Conservation (phyloP, 2,888 invertebrate genomes). For the Dolomedes plantarius region DNA sequence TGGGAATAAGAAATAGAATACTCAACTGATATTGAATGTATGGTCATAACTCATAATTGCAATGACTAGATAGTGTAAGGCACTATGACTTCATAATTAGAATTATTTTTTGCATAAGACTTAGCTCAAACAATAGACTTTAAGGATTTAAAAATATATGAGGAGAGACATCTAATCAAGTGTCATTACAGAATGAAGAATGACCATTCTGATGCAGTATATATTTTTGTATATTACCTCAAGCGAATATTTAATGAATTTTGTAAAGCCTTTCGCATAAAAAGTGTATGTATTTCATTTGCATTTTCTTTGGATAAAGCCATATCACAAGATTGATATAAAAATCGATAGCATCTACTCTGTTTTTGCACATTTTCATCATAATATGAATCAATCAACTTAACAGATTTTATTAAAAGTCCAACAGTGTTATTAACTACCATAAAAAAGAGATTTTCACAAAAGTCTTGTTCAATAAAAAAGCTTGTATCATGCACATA, state of each 20-base stretch:
- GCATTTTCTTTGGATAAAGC: constrained; percentile 15
- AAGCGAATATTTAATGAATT: not conserved
- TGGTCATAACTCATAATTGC: too few species aligned
- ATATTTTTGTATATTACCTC: not conserved
- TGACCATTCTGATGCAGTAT: too few species aligned
- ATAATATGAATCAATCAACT: constrained; percentile 31
- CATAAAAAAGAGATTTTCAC: constrained; percentile 19
- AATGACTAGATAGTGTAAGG: too few species aligned
- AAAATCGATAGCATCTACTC: constrained; percentile 41
- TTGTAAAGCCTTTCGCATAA: constrained; percentile 12
- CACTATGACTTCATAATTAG: too few species aligned
- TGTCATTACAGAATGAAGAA: too few species aligned
- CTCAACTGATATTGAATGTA: too few species aligned
- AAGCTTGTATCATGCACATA: constrained; percentile 39
- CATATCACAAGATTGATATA: constrained; percentile 31
- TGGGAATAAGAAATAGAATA: too few species aligned
- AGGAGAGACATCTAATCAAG: too few species aligned
- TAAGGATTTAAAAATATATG: too few species aligned
- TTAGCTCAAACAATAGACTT: too few species aligned
- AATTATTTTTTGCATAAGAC: too few species aligned
- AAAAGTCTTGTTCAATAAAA: constrained; percentile 27
- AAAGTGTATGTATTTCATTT: constrained; percentile 10
- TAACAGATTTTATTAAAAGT: constrained; percentile 21
- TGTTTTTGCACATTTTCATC: not conserved
- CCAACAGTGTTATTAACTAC: constrained; percentile 21